phyloP scores from a whole-genome alignment of 1,140 invertebrate species.

The Psilanteris sp. region DNA sequence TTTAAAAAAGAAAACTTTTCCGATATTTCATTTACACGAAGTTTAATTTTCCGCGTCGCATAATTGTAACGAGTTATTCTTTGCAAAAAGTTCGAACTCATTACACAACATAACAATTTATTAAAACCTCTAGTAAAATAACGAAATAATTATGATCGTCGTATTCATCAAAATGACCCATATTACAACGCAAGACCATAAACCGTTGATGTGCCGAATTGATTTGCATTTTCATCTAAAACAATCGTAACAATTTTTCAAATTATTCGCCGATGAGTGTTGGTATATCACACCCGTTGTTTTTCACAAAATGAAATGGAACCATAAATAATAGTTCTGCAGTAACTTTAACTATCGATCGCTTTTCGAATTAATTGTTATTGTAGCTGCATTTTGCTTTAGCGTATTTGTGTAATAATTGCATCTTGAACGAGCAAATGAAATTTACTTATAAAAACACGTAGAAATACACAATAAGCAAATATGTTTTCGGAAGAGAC shows the following conservation, averaged over 20 bases:
- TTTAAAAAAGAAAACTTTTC: too few relatives aligned
- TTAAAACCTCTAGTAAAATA: background rate
- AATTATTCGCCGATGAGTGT: conserved; percentile 7
- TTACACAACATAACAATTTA: conserved; percentile 1
- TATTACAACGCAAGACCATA: conserved; percentile 6
- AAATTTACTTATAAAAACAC: too few relatives aligned
- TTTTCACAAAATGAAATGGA: conserved; percentile 15
- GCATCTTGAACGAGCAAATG: background rate
- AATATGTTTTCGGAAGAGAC: too few relatives aligned
- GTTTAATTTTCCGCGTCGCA: too few relatives aligned
- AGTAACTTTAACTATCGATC: conserved; percentile 7
- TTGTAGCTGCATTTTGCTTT: background rate
- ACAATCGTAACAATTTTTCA: conserved; percentile 25
- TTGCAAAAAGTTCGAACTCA: background rate
- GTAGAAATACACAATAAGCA: too few relatives aligned
- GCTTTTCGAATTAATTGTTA: conserved; percentile 11
- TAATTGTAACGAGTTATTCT: too few relatives aligned
- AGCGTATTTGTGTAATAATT: conserved; percentile 5
- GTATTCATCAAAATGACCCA: conserved; percentile 29
- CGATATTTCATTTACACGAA: too few relatives aligned
- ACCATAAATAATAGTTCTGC: conserved; percentile 17
- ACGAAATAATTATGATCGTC: conserved; percentile 17
- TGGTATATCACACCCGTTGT: background rate
- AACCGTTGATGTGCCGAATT: conserved; percentile 19
- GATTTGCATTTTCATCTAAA: conserved; percentile 24